phyloP scores from a whole-genome alignment of 2,797 vertebrate species.

The Channa striata region DNA sequence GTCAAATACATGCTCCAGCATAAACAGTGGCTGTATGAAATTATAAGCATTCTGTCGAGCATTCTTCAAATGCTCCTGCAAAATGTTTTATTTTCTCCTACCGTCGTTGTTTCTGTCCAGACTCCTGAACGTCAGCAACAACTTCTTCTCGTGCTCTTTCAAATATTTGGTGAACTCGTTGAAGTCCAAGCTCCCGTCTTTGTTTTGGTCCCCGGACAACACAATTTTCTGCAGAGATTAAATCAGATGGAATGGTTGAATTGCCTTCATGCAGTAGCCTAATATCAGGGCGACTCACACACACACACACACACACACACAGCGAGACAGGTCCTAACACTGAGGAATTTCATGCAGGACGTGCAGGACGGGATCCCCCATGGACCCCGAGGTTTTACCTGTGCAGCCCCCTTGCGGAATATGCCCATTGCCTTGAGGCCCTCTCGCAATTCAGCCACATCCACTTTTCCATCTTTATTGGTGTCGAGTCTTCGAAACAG shows the following conservation, averaged over 20 bases:
- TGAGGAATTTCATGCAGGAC: conserved; percentile 26
- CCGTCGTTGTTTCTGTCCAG: conserved; percentile 95
- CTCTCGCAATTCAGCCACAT: conserved; percentile 89
- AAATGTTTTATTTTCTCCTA: conserved; percentile 52
- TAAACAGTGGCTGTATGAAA: conserved; percentile 16
- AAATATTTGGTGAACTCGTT: conserved; percentile 93
- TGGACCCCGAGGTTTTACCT: conserved; percentile 78
- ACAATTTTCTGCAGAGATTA: conserved; percentile 90
- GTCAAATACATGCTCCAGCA: conserved; percentile 16
- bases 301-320: not conserved
- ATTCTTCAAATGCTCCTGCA: not conserved
- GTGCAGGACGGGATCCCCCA: conserved; percentile 13
- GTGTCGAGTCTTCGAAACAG: conserved; percentile 91
- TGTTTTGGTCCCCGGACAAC: conserved; percentile 89
- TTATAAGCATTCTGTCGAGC: conserved; percentile 16
- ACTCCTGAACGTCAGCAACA: conserved; percentile 93
- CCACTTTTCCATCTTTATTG: conserved; percentile 92
- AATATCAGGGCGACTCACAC: not conserved
- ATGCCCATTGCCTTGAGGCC: conserved; percentile 90
- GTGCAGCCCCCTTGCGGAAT: conserved; percentile 89
- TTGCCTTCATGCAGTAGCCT: not conserved
- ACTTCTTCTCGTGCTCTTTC: conserved; percentile 95
- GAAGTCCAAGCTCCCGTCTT: conserved; percentile 92
- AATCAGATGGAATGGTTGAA: not conserved
- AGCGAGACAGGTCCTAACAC: no score